Conservation (phyloP, 1,140 invertebrate species). For the Zaprionus lachaisei region DNA sequence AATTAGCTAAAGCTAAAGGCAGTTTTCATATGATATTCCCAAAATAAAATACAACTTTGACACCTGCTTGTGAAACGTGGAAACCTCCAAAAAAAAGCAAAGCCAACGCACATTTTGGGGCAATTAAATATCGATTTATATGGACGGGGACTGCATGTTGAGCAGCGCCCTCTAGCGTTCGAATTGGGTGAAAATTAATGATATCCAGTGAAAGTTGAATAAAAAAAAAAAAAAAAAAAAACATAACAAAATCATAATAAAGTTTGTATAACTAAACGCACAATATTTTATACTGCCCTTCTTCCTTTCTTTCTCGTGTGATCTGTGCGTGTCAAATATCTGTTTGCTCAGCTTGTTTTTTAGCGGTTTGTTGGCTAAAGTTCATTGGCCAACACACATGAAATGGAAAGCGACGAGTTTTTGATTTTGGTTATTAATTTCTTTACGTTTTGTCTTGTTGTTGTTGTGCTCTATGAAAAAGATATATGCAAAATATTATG, state of each 20-base stretch:
- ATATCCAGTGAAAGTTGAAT: constrained; percentile 70
- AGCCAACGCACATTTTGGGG: constrained; percentile 41
- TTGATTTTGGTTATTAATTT: constrained; percentile 39
- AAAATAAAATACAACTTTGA: constrained; percentile 50
- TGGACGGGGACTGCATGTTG: constrained; percentile 28
- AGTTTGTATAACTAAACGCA: constrained; percentile 56
- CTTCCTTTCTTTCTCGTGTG: not conserved
- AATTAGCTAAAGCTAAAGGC: constrained; percentile 58
- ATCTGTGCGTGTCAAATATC: constrained; percentile 57
- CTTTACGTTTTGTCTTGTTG: constrained; percentile 8
- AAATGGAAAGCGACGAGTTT: constrained; percentile 70
- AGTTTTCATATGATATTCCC: constrained; percentile 60
- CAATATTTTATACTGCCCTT: constrained; percentile 40
- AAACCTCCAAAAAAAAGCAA: not conserved
- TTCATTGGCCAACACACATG: constrained; percentile 58
- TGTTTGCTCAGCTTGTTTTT: constrained; percentile 27
- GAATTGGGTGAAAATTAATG: constrained; percentile 71
- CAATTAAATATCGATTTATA: constrained; percentile 81
- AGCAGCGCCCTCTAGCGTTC: constrained; percentile 28
- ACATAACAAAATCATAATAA: constrained; percentile 7
- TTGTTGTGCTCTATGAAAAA: not conserved
- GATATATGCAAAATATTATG: constrained; percentile 56
- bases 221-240: not conserved
- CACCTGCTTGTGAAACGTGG: constrained; percentile 62
- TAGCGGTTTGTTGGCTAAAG: constrained; percentile 36